Conservation (phyloP, 2,797 vertebrate species). For the Melopsittacus undulatus region DNA sequence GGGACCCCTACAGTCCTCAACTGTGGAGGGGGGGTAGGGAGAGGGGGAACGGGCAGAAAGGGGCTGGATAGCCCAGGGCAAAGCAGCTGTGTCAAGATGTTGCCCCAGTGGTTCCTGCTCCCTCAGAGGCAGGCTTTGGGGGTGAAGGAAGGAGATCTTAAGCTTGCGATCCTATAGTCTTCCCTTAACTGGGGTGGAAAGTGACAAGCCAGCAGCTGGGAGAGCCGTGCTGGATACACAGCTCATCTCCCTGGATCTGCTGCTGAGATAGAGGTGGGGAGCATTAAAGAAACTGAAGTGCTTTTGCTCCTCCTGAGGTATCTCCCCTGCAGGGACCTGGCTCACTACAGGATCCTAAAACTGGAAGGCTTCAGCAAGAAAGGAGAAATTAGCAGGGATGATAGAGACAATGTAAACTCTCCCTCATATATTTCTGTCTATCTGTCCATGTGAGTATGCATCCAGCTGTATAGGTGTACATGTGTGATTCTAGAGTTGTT, state of each 20-base stretch:
- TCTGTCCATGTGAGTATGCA: conserved; percentile 42
- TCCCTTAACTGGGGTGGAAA: not conserved
- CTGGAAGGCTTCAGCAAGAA: not conserved
- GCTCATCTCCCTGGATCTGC: not conserved
- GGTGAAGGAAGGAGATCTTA: not conserved
- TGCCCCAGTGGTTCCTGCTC: not conserved
- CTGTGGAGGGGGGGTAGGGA: not conserved
- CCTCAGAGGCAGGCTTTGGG: not conserved
- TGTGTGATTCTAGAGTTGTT: not conserved
- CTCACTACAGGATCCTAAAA: not conserved
- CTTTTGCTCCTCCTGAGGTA: not conserved
- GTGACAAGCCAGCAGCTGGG: not conserved
- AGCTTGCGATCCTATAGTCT: not conserved
- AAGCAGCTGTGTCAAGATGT: not conserved
- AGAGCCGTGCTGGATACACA: not conserved
- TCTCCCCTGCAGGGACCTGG: not conserved
- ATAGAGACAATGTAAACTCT: not conserved
- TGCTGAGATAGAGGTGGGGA: not conserved
- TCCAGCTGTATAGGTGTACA: not conserved
- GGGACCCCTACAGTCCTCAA: not conserved
- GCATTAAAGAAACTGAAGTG: not conserved
- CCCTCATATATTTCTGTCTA: not conserved
- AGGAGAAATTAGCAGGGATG: not conserved
- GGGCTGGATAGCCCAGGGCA: not conserved
- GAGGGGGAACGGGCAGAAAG: not conserved